A percentile compares a stretch with the other conserved stretches of the same genome.
Conservation (phyloP, 2,113 vertebrate genomes). For the Bambusicola thoracicus region DNA sequence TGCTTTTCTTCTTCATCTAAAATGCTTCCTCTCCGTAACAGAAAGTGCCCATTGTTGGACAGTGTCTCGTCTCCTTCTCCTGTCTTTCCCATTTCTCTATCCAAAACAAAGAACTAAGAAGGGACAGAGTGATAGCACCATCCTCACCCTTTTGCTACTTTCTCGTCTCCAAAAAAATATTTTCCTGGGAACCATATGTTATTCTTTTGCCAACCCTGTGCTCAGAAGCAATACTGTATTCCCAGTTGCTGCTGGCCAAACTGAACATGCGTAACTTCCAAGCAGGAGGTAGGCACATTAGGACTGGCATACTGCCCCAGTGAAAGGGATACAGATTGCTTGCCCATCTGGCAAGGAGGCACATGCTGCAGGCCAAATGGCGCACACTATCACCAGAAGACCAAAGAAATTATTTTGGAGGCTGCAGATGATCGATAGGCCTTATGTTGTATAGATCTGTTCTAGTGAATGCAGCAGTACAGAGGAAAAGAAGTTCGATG, state of each 20-base stretch:
- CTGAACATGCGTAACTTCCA: conserved; percentile 10
- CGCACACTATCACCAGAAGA: neutral
- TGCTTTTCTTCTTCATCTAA: neutral
- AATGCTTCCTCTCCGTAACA: neutral
- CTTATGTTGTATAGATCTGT: neutral
- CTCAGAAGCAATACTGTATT: conserved; percentile 33
- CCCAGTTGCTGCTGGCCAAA: conserved; percentile 12
- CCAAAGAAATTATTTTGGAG: conserved; percentile 27
- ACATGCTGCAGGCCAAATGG: conserved; percentile 36
- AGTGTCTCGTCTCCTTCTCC: neutral
- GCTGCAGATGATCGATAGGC: neutral
- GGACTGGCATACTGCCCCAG: conserved; percentile 12
- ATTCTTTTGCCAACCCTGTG: neutral
- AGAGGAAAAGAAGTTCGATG: neutral
- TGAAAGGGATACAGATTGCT: conserved; percentile 32
- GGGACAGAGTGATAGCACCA: neutral
- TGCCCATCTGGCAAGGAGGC: conserved; percentile 59
- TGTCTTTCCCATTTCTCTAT: neutral
- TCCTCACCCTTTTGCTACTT: neutral
- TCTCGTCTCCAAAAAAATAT: conserved; percentile 15
- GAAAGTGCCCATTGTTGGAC: neutral
- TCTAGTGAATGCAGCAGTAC: neutral
- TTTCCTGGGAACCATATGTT: conserved; percentile 42
- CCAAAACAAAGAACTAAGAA: conserved; percentile 28
- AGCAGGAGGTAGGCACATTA: conserved; percentile 51